phyloP scores from a whole-genome alignment of 2,888 invertebrate genomes.

The Eretmocerus hayati region DNA sequence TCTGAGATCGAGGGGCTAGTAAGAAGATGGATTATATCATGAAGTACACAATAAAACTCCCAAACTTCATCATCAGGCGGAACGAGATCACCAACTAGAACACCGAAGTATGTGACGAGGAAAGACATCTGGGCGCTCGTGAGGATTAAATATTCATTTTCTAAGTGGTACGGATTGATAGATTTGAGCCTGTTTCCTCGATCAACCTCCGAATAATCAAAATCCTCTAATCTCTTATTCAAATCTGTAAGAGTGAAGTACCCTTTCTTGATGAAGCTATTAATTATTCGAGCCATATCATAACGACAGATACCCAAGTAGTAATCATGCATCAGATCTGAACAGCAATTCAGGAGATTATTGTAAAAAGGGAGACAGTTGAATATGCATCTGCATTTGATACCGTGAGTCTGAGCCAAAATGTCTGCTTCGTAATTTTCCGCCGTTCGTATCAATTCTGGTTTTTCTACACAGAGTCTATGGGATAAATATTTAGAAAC shows the following conservation, averaged over 20 bases:
- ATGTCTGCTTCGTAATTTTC: not conserved
- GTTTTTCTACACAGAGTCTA: not conserved
- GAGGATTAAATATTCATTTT: conserved; percentile 18
- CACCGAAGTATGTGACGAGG: conserved; percentile 26
- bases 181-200: conserved; percentile 23
- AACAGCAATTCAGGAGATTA: conserved; percentile 28
- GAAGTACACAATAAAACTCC: conserved; percentile 13
- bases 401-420: not conserved
- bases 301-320: conserved; percentile 30
- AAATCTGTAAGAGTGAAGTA: conserved; percentile 24
- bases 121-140: conserved; percentile 33
- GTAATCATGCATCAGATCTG: conserved; percentile 36
- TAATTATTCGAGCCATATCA: conserved; percentile 30
- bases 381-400: not conserved
- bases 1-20: not conserved
- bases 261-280: conserved; percentile 18
- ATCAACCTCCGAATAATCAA: conserved; percentile 22
- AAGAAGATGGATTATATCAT: conserved; percentile 10
- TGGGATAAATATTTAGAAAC: not conserved
- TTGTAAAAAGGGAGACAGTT: conserved; percentile 25
- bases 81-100: conserved; percentile 19
- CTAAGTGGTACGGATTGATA: not conserved
- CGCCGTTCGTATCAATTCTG: not conserved
- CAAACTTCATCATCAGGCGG: conserved; percentile 10
- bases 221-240: conserved; percentile 26